phyloP scores from a whole-genome alignment of 2,888 invertebrate genomes.

The Rhamnusium bicolor region DNA sequence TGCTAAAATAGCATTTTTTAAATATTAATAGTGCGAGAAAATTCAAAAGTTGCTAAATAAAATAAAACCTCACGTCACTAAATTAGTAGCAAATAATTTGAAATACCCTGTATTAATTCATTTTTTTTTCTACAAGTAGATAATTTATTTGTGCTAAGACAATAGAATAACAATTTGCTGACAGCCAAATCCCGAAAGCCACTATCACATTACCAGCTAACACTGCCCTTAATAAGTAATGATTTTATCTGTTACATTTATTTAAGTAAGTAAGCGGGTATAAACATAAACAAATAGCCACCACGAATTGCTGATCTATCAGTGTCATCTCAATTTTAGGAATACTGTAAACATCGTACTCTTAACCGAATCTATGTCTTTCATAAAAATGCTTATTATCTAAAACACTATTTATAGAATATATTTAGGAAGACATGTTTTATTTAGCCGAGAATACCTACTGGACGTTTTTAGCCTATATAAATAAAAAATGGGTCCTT shows the following conservation, averaged over 20 bases:
- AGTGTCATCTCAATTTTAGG: neutral
- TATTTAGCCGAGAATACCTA: conserved; percentile 23
- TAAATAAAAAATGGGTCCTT: neutral
- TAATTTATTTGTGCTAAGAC: too few species aligned
- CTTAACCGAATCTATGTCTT: neutral
- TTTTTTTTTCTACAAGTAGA: neutral
- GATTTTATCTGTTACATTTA: too few species aligned
- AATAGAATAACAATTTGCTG: too few species aligned
- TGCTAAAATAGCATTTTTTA: conserved; percentile 14
- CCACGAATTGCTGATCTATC: neutral
- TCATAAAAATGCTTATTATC: conserved; percentile 11
- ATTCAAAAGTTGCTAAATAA: conserved; percentile 5
- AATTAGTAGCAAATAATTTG: neutral
- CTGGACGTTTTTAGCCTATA: conserved; percentile 5
- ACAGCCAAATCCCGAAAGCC: too few species aligned
- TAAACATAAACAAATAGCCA: neutral
- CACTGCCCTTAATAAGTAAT: too few species aligned
- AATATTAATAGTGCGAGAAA: conserved; percentile 5
- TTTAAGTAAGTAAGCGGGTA: too few species aligned
- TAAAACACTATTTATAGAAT: conserved; percentile 11
- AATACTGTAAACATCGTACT: too few species aligned
- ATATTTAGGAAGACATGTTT: conserved; percentile 26
- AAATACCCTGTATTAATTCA: conserved; percentile 16
- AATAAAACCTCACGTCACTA: neutral
- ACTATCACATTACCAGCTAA: too few species aligned